Evolutionary conservation across 2,888 invertebrate genomes (phyloP).

Genomic region (Melanophora roralis): DNA sequence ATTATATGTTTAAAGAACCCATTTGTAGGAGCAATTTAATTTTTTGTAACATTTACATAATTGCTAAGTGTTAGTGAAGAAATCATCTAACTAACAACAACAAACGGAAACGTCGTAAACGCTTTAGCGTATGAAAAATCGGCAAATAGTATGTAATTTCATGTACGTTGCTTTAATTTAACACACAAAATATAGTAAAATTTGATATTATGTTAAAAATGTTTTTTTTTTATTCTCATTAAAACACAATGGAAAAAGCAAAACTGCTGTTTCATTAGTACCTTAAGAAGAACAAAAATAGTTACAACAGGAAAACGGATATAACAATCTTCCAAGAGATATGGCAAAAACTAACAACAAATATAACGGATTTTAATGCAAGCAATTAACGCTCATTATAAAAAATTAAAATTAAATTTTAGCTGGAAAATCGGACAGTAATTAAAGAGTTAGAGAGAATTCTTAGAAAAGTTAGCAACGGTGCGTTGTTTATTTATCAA

Average conservation of each 20-base stretch:
- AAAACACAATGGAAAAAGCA: background rate
- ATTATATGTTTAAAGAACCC: background rate
- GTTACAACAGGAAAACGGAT: slow-evolving; percentile 37
- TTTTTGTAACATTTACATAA: slow-evolving; percentile 23
- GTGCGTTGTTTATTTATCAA: no score
- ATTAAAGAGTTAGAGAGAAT: background rate
- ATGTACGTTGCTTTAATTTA: no score
- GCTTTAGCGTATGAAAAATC: background rate
- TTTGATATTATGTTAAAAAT: no score
- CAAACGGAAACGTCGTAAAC: background rate
- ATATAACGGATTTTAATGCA: background rate
- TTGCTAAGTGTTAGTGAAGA: background rate
- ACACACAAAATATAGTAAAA: no score
- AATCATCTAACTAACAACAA: background rate
- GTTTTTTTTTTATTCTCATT: background rate
- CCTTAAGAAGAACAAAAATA: background rate
- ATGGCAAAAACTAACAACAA: background rate
- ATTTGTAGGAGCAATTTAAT: background rate
- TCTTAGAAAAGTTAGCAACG: background rate
- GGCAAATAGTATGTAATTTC: no score
- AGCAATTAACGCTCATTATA: background rate
- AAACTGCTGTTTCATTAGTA: slow-evolving; percentile 5
- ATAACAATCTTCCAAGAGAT: background rate
- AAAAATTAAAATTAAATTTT: no score
- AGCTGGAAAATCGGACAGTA: no score